Base-by-base conservation (phyloP, 2,113 vertebrate species). In the Tachycineta bicolor region DNA sequence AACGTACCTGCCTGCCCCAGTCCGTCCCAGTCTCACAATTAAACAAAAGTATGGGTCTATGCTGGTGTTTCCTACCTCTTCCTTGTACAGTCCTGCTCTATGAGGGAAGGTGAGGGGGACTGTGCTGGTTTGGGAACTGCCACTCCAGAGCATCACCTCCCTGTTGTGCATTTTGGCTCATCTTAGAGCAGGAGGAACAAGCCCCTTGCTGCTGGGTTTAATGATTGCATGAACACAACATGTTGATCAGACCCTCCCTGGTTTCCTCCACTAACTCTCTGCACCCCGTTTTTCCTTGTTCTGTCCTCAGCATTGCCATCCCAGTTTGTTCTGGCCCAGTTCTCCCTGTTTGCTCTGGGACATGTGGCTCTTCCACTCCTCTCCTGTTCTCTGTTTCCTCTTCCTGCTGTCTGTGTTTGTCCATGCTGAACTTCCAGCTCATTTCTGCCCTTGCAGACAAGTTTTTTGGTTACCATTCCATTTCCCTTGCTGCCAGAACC, bases 21-120 rank as follows among this genome's bases (percentile, higher is more conserved):
- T 93, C 86, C 83, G 60, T 95, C 95, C 91, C 16, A 3, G 78
- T 94, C 89, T 94, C 89, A 95, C 33, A 1, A 96, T 97, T 97
- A 97, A 97, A 97, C 43, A 65, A 22, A 3, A 96, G 13, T 97
- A 84, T 95, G 89, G 91, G 91, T 69, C 95, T 96, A 46, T 1
- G 19, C 77, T 91, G 76, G 56, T 52, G 89, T 92, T 93, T 87
- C 50, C 64, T 84, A 47, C 80, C 80, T 94, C 44, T 89, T 97
- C 70, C 91, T 96, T 94, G 43, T 1, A 5, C 71, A 58, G 37
- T 59, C 43, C 50, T 86, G 68, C 56, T 55, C 29, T 43, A 24
- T 69, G 55, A 41, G 59, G 63, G 55, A 53, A 65, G 53, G 29
- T 1, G 5, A 37, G 14, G 65, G 65, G 56, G 15, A 56, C 31